These are phyloP conservation scores for Lordiphosa fenestrarum DNA, from an alignment of 2,888 invertebrate genomes.

Conservation along the genomic window DNA sequence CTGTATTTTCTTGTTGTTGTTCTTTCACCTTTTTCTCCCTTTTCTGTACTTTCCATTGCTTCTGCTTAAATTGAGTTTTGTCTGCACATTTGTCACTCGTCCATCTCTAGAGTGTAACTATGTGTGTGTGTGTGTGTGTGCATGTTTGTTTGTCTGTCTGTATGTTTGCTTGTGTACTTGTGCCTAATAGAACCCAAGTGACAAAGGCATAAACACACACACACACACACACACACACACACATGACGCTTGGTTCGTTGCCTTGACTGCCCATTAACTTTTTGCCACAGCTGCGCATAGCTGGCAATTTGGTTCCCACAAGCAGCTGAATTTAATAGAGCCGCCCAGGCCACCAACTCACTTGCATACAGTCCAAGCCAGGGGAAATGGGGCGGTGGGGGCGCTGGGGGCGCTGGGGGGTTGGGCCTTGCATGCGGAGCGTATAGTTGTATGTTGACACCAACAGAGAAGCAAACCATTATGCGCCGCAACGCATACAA, in stretches of 20 bases:
- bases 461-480: constrained; percentile 34
- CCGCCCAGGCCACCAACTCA: constrained; percentile 49
- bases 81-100: constrained; percentile 1
- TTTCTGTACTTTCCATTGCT: neutral
- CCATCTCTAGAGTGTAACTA: constrained; percentile 4
- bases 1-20: too few species aligned
- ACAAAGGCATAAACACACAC: constrained; percentile 50
- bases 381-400: too few species aligned
- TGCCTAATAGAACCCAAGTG: constrained; percentile 72
- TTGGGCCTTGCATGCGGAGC: constrained; percentile 4
- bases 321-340: constrained; percentile 63
- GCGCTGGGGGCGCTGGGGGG: neutral
- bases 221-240: constrained; percentile 14
- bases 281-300: constrained; percentile 50
- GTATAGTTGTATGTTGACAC: constrained; percentile 32
- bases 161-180: constrained; percentile 36
- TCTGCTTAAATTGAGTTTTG: constrained; percentile 1
- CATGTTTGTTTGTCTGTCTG: constrained; percentile 1
- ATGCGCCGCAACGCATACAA: constrained; percentile 60
- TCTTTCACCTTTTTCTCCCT: neutral
- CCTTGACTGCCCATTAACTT: constrained; percentile 62
- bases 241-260: constrained; percentile 20
- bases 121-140: constrained; percentile 9
- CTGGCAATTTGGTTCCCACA: constrained; percentile 57
- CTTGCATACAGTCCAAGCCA: constrained; percentile 33